Base-by-base conservation (phyloP, 2,888 invertebrate species). In the Phymatocera aterrima region DNA sequence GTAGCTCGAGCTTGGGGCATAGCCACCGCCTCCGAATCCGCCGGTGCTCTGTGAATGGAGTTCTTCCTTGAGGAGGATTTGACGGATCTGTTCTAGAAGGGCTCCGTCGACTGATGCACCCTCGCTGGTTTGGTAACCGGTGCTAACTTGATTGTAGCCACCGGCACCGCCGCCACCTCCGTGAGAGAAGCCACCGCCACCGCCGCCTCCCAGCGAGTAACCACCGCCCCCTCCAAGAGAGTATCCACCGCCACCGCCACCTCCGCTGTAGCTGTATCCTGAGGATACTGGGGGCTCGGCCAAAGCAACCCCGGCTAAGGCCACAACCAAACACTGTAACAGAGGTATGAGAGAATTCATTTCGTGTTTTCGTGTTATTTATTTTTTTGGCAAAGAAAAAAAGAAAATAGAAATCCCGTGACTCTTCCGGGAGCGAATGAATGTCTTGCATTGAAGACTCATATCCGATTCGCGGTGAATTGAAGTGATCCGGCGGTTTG, bases 41-140 rank as follows among this genome's bases (percentile, higher is more conserved):
- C 91, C 91, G 77, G 92, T 91, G 34, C 93, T 92, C 37, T 92
- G 92, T 70, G 93, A 92, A 85, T 92, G 93, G 84, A 94, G 92
- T 90, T 97, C 97, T 91, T 96, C 96, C 88, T 94, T 95, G 85
- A 97, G 93, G 83, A 97, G 93, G 91, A 97, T 96, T 91, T 96
- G 95, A 86, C 96, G 94, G 88, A 97, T 94, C 91, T 96, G 96
- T 88, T 97, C 96, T 83, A 97, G 93, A 83, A 97, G 94, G 82
- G 94, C 94, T 46, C 93, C 92, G 91, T 97, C 96, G 84, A 97
- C 96, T 91, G 95, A 93, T 87, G 95, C 95, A 82, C 97, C 97
- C 90, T 97, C 97, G 85, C 93, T 95, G 85, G 96, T 96, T 90
- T 95, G 95, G 92, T 93, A 94, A 83, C 96, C 96, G 83, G 94